Conservation (phyloP, 2,113 vertebrate species). For the Pteronura brasiliensis region DNA sequence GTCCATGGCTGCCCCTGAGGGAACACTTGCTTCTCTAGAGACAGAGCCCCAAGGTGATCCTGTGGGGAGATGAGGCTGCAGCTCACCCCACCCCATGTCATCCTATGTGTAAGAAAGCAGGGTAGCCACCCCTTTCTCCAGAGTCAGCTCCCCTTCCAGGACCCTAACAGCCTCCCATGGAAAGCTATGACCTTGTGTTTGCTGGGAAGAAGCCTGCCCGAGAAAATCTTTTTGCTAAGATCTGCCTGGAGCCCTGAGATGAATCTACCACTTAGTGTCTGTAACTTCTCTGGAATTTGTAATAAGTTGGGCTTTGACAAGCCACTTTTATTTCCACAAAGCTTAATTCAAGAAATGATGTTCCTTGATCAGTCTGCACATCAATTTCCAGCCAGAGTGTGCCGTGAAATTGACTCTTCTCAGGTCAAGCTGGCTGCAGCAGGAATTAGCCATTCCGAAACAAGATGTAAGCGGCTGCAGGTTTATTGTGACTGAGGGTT, state of each 20-base stretch:
- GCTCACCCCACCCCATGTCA: background rate
- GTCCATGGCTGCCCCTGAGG: background rate
- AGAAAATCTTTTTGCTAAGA: background rate
- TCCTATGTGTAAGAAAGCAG: background rate
- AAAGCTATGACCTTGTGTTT: background rate
- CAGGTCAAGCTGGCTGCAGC: background rate
- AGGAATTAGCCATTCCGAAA: background rate
- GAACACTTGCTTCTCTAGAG: background rate
- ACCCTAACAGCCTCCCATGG: background rate
- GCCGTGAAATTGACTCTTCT: background rate
- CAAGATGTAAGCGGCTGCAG: background rate
- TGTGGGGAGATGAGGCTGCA: background rate
- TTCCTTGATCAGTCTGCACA: constrained; percentile 43
- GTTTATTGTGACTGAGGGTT: background rate
- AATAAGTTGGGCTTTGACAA: constrained; percentile 39
- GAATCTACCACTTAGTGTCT: background rate
- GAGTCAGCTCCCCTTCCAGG: background rate
- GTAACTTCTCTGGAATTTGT: constrained; percentile 31
- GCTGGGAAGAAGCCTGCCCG: too few species aligned
- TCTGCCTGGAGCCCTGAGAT: background rate
- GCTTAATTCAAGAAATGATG: constrained; percentile 50
- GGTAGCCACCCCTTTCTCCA: background rate
- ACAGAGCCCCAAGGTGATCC: too few species aligned
- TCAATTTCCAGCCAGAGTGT: constrained; percentile 34
- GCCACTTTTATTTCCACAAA: constrained; percentile 50